Evolutionary conservation across 2,113 vertebrate species (phyloP), one percentile per base, ranked within the genome.

Genomic region (Hymenochirus boettgeri): DNA sequence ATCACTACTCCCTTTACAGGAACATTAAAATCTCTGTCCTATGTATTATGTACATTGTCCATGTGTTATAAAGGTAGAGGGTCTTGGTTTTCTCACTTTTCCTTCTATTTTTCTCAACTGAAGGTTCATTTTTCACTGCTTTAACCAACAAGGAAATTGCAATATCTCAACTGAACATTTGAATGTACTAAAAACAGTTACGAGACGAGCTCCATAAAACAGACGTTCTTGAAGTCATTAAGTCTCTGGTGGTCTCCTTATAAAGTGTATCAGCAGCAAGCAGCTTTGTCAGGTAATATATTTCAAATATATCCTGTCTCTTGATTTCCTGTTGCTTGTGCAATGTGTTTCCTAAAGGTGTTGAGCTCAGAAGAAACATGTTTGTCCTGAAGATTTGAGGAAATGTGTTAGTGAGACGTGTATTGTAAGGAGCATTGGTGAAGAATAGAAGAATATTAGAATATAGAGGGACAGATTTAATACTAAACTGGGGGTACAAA

Each of bases 301-400:
- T 56, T 39, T 65, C 59, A 50, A 72, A 71, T 79, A 57, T 23
- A 37, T 71, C 76, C 72, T 54, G 56, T 56, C 33, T 19, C 57
- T 12, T 57, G 46, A 62, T 52, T 54, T 65, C 52, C 76, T 70
- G 71, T 57, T 74, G 70, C 70, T 66, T 73, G 70, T 76, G 76
- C 62, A 76, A 72, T 75, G 78, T 81, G 73, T 75, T 76, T 75
- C 73, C 63, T 73, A 74, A 71, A 78, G 75, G 74, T 79, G 76
- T 57, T 75, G 39, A 69, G 73, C 73, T 67, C 33, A 77, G 71
- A 57, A 48, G 7, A 10, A 48, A 48, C 39, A 37, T 55, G 24
- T 45, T 45, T 23, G 24, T 54, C 48, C 21, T 23, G 33, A 62
- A 18, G 50, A 13, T 18, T 35, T 12, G 39, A 1, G 23, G 22